These are phyloP conservation scores for Metacarcinus magister DNA, from an alignment of 2,888 invertebrate species.

Conservation along the genomic window DNA sequence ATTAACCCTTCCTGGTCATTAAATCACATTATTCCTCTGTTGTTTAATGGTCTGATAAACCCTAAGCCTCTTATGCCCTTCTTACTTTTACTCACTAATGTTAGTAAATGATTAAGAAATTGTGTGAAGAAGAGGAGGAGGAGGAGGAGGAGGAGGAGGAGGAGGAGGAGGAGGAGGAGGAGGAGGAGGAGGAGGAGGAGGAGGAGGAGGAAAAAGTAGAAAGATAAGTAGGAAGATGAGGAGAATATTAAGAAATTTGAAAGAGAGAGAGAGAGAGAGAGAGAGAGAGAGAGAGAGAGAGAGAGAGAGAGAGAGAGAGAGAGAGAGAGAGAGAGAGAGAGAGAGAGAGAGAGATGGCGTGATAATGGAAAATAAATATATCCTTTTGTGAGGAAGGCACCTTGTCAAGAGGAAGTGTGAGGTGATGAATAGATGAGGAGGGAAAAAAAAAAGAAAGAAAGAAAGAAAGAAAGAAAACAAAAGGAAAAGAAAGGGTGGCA, in stretches of 20 bases:
- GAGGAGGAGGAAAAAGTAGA: neutral
- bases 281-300: no score
- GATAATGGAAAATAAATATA: no score
- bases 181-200: conserved; percentile 41
- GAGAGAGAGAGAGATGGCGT: no score
- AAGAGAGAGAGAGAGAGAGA: no score
- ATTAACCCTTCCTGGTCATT: neutral
- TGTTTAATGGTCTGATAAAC: neutral
- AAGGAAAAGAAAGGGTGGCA: neutral
- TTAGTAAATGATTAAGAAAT: neutral
- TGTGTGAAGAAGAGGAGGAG: neutral
- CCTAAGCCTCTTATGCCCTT: neutral
- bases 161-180: conserved; percentile 26
- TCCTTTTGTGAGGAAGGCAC: neutral
- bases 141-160: conserved; percentile 19
- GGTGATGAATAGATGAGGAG: neutral
- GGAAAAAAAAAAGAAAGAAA: neutral
- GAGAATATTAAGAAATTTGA: no score
- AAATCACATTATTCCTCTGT: neutral
- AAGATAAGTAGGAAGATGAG: no score
- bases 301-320: no score
- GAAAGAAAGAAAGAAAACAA: neutral
- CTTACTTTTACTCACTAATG: neutral
- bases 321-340: no score
- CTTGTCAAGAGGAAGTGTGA: neutral